Percentiles rank a stretch among this genome's conserved stretches.
Conservation (phyloP, 1,140 invertebrate species). For the Gonioctena quinquepunctata region DNA sequence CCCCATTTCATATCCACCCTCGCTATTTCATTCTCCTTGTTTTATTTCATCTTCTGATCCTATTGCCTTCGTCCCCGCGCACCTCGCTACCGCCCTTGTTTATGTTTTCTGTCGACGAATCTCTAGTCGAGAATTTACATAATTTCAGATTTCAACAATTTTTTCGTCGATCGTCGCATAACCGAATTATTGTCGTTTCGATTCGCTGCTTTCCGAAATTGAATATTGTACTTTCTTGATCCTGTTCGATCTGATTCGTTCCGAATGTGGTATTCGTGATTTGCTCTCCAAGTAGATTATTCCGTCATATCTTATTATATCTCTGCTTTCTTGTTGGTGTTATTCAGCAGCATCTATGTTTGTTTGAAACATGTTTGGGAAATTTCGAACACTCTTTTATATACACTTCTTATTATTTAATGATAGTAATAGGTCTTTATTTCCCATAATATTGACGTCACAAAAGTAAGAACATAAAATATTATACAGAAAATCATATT, state of each 20-base stretch:
- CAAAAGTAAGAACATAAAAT: too few relatives aligned
- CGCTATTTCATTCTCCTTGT: constrained; percentile 56
- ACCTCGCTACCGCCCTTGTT: constrained; percentile 36
- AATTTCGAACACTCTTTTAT: too few relatives aligned
- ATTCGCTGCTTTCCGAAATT: constrained; percentile 14
- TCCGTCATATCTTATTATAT: too few relatives aligned
- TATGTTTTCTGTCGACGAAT: constrained; percentile 54
- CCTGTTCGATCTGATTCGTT: constrained; percentile 3
- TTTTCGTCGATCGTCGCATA: constrained; percentile 31
- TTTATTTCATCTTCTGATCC: constrained; percentile 57
- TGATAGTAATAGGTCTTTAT: too few relatives aligned
- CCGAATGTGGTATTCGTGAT: neutral
- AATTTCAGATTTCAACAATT: constrained; percentile 50
- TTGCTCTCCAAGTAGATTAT: too few relatives aligned
- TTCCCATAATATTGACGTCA: too few relatives aligned
- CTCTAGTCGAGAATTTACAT: constrained; percentile 51
- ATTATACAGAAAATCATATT: too few relatives aligned
- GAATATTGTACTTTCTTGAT: constrained; percentile 16
- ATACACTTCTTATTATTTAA: too few relatives aligned
- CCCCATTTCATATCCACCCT: constrained; percentile 58
- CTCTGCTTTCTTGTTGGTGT: too few relatives aligned
- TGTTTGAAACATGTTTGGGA: too few relatives aligned
- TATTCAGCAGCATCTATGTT: too few relatives aligned
- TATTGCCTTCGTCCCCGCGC: constrained; percentile 34
- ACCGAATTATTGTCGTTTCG: constrained; percentile 20